Evolutionary conservation across 2,113 vertebrate species (phyloP), one percentile per base, ranked within the genome.

Genomic region (Electrona antarctica): DNA sequence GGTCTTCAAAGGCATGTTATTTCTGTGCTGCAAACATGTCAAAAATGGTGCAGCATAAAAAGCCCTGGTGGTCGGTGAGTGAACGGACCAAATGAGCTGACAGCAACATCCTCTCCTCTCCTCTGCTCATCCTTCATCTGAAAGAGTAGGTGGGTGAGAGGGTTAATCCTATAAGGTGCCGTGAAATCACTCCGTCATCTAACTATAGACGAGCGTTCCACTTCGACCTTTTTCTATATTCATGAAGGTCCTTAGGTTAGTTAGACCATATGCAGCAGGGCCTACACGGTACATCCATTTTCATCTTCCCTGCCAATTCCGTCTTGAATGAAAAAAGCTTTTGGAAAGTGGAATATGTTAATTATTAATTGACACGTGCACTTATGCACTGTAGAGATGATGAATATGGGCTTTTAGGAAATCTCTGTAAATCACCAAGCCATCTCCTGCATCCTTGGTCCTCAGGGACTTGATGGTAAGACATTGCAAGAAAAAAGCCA

Each of bases 291-390:
- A 60, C 64, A 77, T 85, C 58, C 33, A 12, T 58, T 64, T 81
- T 58, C 15, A 60, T 58, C 76, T 29, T 79, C 69, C 81, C 66
- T 79, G 65, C n/a, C 69, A 55, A 66, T 73, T 58, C 49, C 1
- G 51, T 67, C 77, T 76, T 75, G 77, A 77, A 74, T 50, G 46
- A 73, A 82, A 21, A 75, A 83, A 76, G 56, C 49, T 56, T 47
- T 81, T 47, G 61, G 50, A 76, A 68, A 60, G 69, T 41, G 73
- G 73, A 83, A 73, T 87, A 85, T 81, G 56, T 84, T 79, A 84
- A 85, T 87, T 86, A 81, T 84, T 85, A 83, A 88, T 74, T 83
- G 76, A 64, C 68, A 64, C 57, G 62, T 82, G 76, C 77, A 83
- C 68, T 76, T 60, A 65, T 74, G 61, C 54, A 69, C 67, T 70